Percentiles rank a stretch among this genome's conserved stretches.
phyloP scores from a whole-genome alignment of 2,797 vertebrate species.

The Crypturellus tataupa region DNA sequence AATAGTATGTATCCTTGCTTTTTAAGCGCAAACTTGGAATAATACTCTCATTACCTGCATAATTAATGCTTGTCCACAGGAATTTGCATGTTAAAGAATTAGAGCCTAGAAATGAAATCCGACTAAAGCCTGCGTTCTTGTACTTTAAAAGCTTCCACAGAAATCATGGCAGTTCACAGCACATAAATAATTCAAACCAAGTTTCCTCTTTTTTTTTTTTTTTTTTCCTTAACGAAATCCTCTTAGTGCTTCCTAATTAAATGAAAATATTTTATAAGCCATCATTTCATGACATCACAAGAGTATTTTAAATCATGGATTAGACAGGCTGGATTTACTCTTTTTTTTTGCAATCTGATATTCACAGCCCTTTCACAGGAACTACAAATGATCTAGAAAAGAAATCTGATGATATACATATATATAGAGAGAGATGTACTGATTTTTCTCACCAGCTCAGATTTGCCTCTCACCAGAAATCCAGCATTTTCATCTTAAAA shows the following conservation, averaged over 20 bases:
- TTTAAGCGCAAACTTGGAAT: neutral
- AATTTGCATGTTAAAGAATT: conserved; percentile 24
- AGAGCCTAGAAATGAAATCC: conserved; percentile 15
- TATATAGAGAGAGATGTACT: no score
- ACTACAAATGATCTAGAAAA: neutral
- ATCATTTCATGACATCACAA: conserved; percentile 43
- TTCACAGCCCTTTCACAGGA: neutral
- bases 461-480: neutral
- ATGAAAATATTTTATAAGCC: conserved; percentile 63
- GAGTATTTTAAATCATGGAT: conserved; percentile 44
- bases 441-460: rapidly evolving
- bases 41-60: conserved; percentile 23
- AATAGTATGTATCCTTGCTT: neutral
- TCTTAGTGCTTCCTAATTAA: conserved; percentile 63
- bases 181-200: conserved; percentile 46
- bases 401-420: no score
- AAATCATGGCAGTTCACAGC: conserved; percentile 13
- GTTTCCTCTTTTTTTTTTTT: neutral
- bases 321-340: conserved; percentile 29
- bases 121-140: neutral
- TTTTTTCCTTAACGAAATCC: conserved; percentile 41
- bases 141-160: conserved; percentile 26
- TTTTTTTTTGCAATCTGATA: neutral
- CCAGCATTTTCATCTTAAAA: neutral
- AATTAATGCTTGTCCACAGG: conserved; percentile 16